Evolutionary conservation across 2,113 vertebrate genomes (phyloP).

Genomic region (Dipodomys merriami): DNA sequence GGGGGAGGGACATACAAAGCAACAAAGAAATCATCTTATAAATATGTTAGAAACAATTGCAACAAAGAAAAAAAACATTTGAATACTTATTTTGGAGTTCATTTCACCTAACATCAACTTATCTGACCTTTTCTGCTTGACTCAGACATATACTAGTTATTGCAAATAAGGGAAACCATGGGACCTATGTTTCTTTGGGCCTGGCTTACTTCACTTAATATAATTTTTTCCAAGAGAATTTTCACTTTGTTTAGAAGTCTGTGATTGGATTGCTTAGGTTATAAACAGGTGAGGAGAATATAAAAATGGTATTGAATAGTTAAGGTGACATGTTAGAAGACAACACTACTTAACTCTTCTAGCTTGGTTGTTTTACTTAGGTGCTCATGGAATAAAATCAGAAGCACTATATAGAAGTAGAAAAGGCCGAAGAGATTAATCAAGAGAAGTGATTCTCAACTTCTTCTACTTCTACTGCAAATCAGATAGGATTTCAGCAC

Average conservation of each 20-base stretch:
- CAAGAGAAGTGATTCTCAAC: not conserved
- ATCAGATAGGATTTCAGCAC: not conserved
- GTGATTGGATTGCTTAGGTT: not conserved
- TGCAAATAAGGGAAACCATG: too few relatives aligned
- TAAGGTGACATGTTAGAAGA: not conserved
- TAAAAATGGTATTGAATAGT: not conserved
- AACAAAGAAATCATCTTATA: too few relatives aligned
- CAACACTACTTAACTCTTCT: not conserved
- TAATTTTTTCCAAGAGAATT: not conserved
- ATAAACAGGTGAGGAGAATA: not conserved
- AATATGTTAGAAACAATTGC: too few relatives aligned
- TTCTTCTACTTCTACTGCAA: not conserved
- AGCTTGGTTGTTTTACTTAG: not conserved
- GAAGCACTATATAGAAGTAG: not conserved
- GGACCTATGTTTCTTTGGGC: too few relatives aligned
- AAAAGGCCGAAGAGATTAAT: not conserved
- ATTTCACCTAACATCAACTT: too few relatives aligned
- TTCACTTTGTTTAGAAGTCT: slow-evolving; percentile 23
- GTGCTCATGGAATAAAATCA: not conserved
- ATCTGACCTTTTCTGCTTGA: too few relatives aligned
- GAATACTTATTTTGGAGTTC: too few relatives aligned
- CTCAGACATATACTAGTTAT: too few relatives aligned
- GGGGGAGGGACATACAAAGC: too few relatives aligned
- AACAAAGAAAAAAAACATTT: too few relatives aligned
- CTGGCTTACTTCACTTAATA: too few relatives aligned